Conservation (phyloP, 2,888 invertebrate species). For the Scaptomyza flava region DNA sequence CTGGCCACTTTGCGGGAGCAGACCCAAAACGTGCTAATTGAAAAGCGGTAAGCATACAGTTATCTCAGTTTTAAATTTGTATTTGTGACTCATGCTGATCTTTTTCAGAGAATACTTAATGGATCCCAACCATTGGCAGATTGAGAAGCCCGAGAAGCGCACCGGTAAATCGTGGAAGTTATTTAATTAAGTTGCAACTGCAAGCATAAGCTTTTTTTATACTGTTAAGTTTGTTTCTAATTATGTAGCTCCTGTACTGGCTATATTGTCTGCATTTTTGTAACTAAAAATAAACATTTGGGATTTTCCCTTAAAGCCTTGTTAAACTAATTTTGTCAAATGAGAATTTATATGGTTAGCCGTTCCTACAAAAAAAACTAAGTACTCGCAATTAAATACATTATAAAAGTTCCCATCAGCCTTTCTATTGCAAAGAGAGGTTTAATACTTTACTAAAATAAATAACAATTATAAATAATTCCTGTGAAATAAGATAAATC, state of each 20-base stretch:
- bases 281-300: slow-evolving; percentile 27
- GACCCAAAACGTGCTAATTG: slow-evolving; percentile 86
- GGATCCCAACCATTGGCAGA: slow-evolving; percentile 87
- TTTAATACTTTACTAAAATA: too few species aligned
- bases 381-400: neutral
- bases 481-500: neutral
- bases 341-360: neutral
- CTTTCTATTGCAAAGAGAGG: too few species aligned
- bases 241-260: slow-evolving; percentile 23
- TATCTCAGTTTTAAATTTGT: neutral
- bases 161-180: slow-evolving; percentile 60
- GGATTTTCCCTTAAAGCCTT: slow-evolving; percentile 14
- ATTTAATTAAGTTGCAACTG: slow-evolving; percentile 39
- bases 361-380: too few species aligned
- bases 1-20: slow-evolving; percentile 85
- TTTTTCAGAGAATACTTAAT: slow-evolving; percentile 86
- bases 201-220: slow-evolving; percentile 7
- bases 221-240: slow-evolving; percentile 14
- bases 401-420: too few species aligned
- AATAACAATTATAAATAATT: too few species aligned
- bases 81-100: neutral
- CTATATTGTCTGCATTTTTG: slow-evolving; percentile 12
- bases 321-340: neutral
- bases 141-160: slow-evolving; percentile 83
- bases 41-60: slow-evolving; percentile 85